A percentile compares a stretch with the other conserved stretches of the same genome.
Evolutionary conservation across 2,888 invertebrate species (phyloP).

Genomic region (Troilus luridus): DNA sequence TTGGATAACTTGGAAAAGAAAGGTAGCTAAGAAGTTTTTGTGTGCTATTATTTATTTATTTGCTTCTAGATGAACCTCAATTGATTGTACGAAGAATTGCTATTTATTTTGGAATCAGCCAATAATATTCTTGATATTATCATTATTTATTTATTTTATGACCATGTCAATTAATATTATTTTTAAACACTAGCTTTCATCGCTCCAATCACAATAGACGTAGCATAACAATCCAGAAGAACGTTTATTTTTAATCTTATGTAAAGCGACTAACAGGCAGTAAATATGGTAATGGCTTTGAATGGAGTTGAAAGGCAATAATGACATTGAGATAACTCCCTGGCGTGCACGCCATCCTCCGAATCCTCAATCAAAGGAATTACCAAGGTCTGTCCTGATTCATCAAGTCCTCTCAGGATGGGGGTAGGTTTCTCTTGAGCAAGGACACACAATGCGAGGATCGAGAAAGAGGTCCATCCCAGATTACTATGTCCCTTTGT

Average conservation of each 20-base stretch:
- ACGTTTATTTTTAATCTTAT: neutral
- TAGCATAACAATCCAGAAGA: neutral
- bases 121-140: no score
- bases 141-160: no score
- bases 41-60: no score
- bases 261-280: neutral
- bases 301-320: neutral
- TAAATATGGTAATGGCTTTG: neutral
- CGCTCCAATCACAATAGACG: neutral
- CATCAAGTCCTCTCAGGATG: neutral
- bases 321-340: neutral
- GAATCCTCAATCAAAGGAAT: neutral
- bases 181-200: neutral
- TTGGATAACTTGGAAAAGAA: no score
- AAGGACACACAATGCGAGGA: neutral
- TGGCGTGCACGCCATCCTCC: neutral
- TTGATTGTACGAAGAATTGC: no score
- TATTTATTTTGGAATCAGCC: no score
- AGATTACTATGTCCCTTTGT: slow-evolving; percentile 23
- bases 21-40: no score
- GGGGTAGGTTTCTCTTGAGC: neutral
- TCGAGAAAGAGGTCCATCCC: neutral
- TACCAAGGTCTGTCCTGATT: neutral
- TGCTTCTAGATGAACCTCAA: no score
- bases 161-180: neutral